These are phyloP conservation scores for Agonopterix subpropinquella DNA, from an alignment of 2,888 invertebrate species.

Conservation along the genomic window DNA sequence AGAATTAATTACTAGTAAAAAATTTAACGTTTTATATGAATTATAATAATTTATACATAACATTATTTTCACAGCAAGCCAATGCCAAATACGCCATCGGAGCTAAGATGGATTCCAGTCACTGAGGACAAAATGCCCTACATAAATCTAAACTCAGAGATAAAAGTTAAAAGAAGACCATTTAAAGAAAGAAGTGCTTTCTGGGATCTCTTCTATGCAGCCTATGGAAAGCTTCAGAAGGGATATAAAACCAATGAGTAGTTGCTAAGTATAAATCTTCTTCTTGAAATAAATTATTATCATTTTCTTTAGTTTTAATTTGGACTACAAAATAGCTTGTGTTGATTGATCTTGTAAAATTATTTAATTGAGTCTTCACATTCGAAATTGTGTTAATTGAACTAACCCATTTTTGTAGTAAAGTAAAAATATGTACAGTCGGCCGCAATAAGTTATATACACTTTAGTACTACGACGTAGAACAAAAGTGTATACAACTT, in stretches of 20 bases:
- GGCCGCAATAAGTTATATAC: too few relatives aligned
- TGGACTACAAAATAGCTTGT: too few relatives aligned
- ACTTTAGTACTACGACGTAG: too few relatives aligned
- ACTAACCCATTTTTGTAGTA: too few relatives aligned
- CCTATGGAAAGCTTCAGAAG: conserved; percentile 5
- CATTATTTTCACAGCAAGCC: conserved; percentile 7
- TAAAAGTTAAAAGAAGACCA: conserved; percentile 4
- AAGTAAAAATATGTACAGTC: too few relatives aligned
- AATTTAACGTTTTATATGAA: not conserved
- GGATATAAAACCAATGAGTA: not conserved
- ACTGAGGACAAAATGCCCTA: conserved; percentile 4
- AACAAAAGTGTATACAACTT: too few relatives aligned
- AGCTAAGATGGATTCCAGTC: conserved; percentile 10
- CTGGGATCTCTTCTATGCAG: conserved; percentile 8
- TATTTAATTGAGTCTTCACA: too few relatives aligned
- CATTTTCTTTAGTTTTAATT: too few relatives aligned
- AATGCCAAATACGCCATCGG: conserved; percentile 3
- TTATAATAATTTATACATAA: not conserved
- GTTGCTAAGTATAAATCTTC: too few relatives aligned
- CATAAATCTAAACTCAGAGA: conserved; percentile 6
- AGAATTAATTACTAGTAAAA: not conserved
- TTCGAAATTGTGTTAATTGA: too few relatives aligned
- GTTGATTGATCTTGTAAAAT: too few relatives aligned
- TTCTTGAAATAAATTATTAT: too few relatives aligned
- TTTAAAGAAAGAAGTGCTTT: conserved; percentile 8